Base-by-base conservation (phyloP, 2,888 invertebrate genomes). In the Lochmaea crataegi region DNA sequence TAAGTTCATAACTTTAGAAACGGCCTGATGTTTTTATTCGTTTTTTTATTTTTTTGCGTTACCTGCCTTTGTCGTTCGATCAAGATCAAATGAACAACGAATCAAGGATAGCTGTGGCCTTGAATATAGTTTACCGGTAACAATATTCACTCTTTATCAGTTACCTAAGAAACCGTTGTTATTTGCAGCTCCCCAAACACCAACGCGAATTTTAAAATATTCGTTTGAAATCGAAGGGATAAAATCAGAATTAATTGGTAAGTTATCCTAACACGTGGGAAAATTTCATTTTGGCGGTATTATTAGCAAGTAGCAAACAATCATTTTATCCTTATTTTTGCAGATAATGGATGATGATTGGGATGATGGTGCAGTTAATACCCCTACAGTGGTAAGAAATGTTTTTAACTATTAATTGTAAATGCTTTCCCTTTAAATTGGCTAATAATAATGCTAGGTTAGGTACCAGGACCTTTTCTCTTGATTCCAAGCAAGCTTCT, bases 311-410 rank as follows among this genome's bases (percentile, higher is more conserved):
- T 18, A 16, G 16, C 1, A 53, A 18, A 18, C 16, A 16, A 18
- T 16, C 10, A 53, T 2, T 53, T 9, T 18, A 53, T 53, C 4
- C 16, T 7, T 53, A n/a, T 53, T 53, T 53, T 53, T 18, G 16
- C 18, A 63, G 41, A 63, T 42, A 3, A 75, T 75, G 75, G 75
- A 75, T 48, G 69, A 69, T 58, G 71, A 75, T n/a, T 75, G 75
- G 75, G 75, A 73, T 71, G 75, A 75, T 63, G 61, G 57, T 18
- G 22, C 56, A 22, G 32, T 32, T 9, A 61, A 16, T 32, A 14
- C 60, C 2, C 57, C 75, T 6, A n/a, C 71, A 68, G n/a, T 48
- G 68, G 75, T 75, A 71, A 68, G n/a, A 53, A 51, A 48, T 61
- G 22, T 67, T 45, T 57, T 12, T 48, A 67, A 45, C 53, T 45